Percentiles rank a stretch among this genome's conserved stretches.
phyloP scores from a whole-genome alignment of 2,113 vertebrate species.

The Corapipo altera region DNA sequence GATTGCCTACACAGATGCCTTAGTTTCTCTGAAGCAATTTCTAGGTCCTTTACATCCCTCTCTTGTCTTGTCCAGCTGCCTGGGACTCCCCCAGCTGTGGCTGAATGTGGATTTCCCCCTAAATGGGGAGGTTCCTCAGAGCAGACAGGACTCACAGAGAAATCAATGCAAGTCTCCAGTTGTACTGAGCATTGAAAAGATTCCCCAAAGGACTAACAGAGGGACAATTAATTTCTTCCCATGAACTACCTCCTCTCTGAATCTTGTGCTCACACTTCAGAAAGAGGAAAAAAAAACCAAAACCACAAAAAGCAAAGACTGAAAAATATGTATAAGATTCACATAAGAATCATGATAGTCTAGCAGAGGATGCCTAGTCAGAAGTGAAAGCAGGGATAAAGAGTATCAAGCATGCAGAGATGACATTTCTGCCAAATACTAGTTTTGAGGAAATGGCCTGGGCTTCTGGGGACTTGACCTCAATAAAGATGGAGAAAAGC shows the following conservation, averaged over 20 bases:
- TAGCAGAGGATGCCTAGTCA: not conserved
- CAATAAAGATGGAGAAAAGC: not conserved
- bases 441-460: not conserved
- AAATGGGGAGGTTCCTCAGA: slow-evolving; percentile 46
- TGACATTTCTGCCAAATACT: not conserved
- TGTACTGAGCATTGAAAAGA: not conserved
- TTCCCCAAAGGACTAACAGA: not conserved
- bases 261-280: not conserved
- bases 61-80: slow-evolving; percentile 12
- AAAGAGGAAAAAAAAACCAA: not conserved
- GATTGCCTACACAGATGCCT: not conserved
- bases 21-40: not conserved
- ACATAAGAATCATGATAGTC: not conserved
- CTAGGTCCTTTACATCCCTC: not conserved
- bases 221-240: not conserved
- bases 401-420: not conserved
- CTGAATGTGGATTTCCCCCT: slow-evolving; percentile 55
- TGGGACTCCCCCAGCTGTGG: slow-evolving; percentile 39
- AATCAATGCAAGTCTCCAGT: not conserved
- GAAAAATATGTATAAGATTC: not conserved
- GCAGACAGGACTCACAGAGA: not conserved
- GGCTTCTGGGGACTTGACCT: not conserved
- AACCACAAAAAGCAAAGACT: not conserved
- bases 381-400: not conserved
- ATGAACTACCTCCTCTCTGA: not conserved